Evolutionary conservation across 1,140 invertebrate species (phyloP).

Genomic region (Matsumurasca onukii): DNA sequence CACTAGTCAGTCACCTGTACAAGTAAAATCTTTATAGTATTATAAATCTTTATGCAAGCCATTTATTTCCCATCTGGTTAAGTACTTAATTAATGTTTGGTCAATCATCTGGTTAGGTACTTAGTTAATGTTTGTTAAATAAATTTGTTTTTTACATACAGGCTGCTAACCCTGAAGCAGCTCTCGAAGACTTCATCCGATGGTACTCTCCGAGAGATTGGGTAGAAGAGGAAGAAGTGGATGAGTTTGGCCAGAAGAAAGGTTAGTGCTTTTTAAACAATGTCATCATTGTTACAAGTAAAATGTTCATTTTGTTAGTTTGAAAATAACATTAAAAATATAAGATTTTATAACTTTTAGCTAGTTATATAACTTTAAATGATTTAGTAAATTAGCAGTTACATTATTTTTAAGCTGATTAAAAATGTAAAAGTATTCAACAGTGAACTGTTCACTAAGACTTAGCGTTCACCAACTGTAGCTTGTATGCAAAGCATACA

Average conservation of each 20-base stretch:
- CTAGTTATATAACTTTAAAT: neutral
- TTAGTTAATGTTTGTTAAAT: too few relatives aligned
- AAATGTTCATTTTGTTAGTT: too few relatives aligned
- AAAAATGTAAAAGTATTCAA: neutral
- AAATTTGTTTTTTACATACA: constrained; percentile 43
- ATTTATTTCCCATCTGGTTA: too few relatives aligned
- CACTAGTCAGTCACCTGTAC: too few relatives aligned
- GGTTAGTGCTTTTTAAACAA: too few relatives aligned
- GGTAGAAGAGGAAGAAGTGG: constrained; percentile 64
- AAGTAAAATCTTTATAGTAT: too few relatives aligned
- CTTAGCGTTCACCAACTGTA: too few relatives aligned
- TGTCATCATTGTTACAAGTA: too few relatives aligned
- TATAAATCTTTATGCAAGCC: too few relatives aligned
- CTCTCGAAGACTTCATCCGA: constrained; percentile 94
- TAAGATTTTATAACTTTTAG: neutral
- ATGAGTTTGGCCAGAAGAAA: constrained; percentile 54
- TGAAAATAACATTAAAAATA: neutral
- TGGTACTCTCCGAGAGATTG: constrained; percentile 93
- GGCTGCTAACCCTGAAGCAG: constrained; percentile 91
- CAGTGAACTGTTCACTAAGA: neutral
- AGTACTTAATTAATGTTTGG: too few relatives aligned
- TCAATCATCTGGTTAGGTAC: too few relatives aligned
- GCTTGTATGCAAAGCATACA: too few relatives aligned
- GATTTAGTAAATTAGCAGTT: neutral
- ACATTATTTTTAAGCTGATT: neutral